Conservation (phyloP, 2,113 vertebrate genomes). For the Triplophysa siluroides region DNA sequence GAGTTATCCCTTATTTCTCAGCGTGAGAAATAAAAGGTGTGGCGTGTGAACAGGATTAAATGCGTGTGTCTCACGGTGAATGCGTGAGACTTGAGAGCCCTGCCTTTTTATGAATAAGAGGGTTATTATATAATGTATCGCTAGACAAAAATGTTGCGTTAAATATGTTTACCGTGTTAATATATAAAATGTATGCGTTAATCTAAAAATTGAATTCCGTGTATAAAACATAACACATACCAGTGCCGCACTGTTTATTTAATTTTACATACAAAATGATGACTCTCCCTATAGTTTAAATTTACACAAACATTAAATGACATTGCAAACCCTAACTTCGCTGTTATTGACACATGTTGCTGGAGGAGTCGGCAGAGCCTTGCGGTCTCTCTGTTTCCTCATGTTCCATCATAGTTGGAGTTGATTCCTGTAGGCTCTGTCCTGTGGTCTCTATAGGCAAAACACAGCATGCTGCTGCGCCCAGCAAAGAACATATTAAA, state of each 20-base stretch:
- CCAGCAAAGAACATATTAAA: constrained; percentile 90
- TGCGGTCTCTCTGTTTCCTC: background rate
- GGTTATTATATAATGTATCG: too few relatives aligned
- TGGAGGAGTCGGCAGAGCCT: background rate
- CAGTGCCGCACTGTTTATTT: background rate
- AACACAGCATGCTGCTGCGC: constrained; percentile 87
- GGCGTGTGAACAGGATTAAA: too few relatives aligned
- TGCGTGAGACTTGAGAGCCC: too few relatives aligned
- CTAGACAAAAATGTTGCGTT: too few relatives aligned
- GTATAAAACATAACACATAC: background rate
- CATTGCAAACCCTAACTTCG: background rate
- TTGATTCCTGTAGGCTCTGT: constrained; percentile 89
- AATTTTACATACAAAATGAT: background rate
- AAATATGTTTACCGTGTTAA: too few relatives aligned
- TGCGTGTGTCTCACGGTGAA: too few relatives aligned
- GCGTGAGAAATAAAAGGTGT: too few relatives aligned
- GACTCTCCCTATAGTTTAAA: background rate
- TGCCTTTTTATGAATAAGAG: too few relatives aligned
- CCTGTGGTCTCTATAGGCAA: constrained; percentile 96
- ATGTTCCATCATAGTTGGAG: background rate
- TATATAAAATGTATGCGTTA: too few relatives aligned
- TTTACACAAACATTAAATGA: background rate
- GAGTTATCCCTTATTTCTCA: too few relatives aligned
- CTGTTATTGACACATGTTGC: background rate
- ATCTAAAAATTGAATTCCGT: background rate